Percentiles rank a stretch among this genome's conserved stretches.
Conservation (phyloP, 1,140 invertebrate species). For the Drosophila pandora region DNA sequence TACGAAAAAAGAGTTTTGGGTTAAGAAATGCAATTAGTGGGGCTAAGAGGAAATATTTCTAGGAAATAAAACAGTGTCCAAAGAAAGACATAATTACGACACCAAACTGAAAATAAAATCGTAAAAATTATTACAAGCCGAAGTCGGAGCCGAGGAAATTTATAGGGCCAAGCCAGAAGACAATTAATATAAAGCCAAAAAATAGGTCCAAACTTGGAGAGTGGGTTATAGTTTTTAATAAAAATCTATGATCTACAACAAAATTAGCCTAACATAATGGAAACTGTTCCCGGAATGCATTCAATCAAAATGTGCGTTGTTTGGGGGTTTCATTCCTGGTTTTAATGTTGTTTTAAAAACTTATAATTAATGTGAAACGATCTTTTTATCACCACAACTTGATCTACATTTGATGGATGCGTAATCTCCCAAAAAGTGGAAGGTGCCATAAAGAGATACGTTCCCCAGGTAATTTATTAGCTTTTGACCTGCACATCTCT, state of each 20-base stretch:
- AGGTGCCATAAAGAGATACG: conserved; percentile 64
- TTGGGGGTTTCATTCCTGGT: conserved; percentile 13
- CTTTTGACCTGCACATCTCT: conserved; percentile 62
- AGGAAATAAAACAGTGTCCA: conserved; percentile 52
- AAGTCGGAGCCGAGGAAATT: conserved; percentile 45
- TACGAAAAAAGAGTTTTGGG: conserved; percentile 35
- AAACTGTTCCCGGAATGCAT: conserved; percentile 68
- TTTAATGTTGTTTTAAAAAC: conserved; percentile 75
- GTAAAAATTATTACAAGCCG: conserved; percentile 62
- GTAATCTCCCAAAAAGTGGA: conserved; percentile 34
- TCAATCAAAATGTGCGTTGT: conserved; percentile 72
- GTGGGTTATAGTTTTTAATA: conserved; percentile 49
- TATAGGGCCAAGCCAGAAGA: conserved; percentile 22
- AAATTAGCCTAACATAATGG: conserved; percentile 74
- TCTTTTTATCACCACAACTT: conserved; percentile 73
- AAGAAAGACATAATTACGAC: conserved; percentile 56
- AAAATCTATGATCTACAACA: conserved; percentile 70
- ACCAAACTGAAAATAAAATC: conserved; percentile 57
- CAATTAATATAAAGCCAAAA: conserved; percentile 25
- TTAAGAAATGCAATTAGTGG: conserved; percentile 58
- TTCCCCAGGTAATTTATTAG: conserved; percentile 67
- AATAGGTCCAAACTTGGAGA: neutral
- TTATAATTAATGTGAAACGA: conserved; percentile 79
- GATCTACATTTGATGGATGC: conserved; percentile 74
- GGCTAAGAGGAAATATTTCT: conserved; percentile 31